Conservation (phyloP, 1,140 invertebrate species). For the Heliothis virescens region DNA sequence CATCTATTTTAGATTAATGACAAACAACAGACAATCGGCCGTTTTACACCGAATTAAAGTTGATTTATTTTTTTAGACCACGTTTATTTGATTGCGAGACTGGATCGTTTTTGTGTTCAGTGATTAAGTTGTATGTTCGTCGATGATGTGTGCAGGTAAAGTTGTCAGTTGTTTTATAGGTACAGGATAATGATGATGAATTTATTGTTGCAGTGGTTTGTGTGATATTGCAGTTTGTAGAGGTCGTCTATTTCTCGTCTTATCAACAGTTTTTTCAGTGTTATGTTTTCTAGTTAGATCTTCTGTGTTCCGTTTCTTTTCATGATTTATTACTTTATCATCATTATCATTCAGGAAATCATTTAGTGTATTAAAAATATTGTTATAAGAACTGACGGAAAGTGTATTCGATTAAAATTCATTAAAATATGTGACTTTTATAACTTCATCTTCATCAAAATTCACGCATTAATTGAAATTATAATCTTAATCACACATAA, state of each 20-base stretch:
- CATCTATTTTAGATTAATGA: slow-evolving; percentile 81
- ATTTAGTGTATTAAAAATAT: too few relatives aligned
- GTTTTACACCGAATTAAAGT: slow-evolving; percentile 41
- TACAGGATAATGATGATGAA: not conserved
- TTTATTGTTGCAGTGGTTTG: not conserved
- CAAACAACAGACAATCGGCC: slow-evolving; percentile 63
- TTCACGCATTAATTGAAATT: not conserved
- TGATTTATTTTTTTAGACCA: slow-evolving; percentile 42
- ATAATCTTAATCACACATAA: not conserved
- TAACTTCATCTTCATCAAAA: not conserved
- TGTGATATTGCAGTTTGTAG: too few relatives aligned
- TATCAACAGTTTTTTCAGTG: too few relatives aligned
- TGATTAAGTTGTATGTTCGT: slow-evolving; percentile 27
- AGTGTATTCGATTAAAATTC: too few relatives aligned
- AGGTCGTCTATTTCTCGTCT: too few relatives aligned
- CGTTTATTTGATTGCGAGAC: slow-evolving; percentile 28
- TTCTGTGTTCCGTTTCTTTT: too few relatives aligned
- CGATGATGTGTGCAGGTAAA: slow-evolving; percentile 3
- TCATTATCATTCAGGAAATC: too few relatives aligned
- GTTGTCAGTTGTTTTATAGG: not conserved
- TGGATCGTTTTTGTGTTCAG: slow-evolving; percentile 14
- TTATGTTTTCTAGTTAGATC: too few relatives aligned
- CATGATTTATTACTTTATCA: too few relatives aligned
- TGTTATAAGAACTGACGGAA: too few relatives aligned
- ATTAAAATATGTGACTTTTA: too few relatives aligned